A percentile compares a stretch with the other conserved stretches of the same genome.
Conservation (phyloP, 2,113 vertebrate species). For the Neotragus pygmaeus region DNA sequence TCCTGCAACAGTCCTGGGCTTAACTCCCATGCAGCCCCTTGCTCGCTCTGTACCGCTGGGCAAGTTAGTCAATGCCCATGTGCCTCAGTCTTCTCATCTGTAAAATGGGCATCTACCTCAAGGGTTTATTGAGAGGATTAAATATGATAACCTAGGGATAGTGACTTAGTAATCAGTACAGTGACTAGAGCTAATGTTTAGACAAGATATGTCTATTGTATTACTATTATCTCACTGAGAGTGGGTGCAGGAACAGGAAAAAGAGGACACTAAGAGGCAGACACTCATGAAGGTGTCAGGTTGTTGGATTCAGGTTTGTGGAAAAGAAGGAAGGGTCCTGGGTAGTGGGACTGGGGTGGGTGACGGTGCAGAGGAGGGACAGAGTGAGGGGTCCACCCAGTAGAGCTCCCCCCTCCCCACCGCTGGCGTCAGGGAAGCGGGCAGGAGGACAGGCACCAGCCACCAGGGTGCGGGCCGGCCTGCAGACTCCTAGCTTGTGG, state of each 20-base stretch:
- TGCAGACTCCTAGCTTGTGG: not conserved
- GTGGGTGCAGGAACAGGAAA: too few species aligned
- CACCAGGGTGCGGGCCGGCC: fast-evolving
- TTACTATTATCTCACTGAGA: not conserved
- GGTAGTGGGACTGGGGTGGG: fast-evolving
- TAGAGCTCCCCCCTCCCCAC: not conserved
- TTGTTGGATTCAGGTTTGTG: not conserved
- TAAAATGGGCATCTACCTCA: not conserved
- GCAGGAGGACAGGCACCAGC: too few species aligned
- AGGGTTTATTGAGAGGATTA: not conserved
- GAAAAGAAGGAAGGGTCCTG: not conserved
- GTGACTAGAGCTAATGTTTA: not conserved
- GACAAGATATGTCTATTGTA: fast-evolving
- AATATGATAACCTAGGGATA: too few species aligned
- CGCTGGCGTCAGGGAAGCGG: fast-evolving
- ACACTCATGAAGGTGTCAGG: fast-evolving
- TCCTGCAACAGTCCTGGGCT: too few species aligned
- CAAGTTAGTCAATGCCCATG: not conserved
- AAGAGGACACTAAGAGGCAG: too few species aligned
- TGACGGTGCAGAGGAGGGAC: fast-evolving
- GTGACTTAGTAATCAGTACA: not conserved
- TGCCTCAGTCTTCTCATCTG: not conserved
- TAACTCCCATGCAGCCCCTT: not conserved
- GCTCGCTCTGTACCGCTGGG: not conserved
- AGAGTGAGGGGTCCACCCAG: too few species aligned